Conservation (phyloP, 92 coral and sea anemone species). For the Epizoanthus rinbou region DNA sequence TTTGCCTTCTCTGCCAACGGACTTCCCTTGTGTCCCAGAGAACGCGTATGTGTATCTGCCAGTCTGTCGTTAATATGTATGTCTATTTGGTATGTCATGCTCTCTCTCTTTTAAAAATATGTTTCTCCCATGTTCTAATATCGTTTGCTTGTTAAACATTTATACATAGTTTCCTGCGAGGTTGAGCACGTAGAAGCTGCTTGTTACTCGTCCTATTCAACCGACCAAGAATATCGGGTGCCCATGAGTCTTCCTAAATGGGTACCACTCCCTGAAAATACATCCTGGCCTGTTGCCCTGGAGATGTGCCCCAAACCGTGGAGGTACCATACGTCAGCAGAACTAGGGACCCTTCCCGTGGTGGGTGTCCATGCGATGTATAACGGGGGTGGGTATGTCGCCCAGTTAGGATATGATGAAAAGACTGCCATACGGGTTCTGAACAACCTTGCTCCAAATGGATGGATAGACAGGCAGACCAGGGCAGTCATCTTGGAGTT, state of each 20-base stretch:
- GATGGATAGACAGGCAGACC: conserved; percentile 59
- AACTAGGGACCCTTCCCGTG: conserved; percentile 21
- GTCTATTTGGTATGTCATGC: no score
- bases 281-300: conserved; percentile 31
- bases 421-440: conserved; percentile 42
- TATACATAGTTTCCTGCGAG: no score
- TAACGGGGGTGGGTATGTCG: conserved; percentile 54
- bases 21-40: no score
- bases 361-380: conserved; percentile 39
- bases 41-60: no score
- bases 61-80: no score
- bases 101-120: no score
- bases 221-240: conserved; percentile 43
- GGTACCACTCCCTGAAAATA: conserved; percentile 27
- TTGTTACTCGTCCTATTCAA: conserved; percentile 37
- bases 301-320: conserved; percentile 28
- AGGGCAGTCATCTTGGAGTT: conserved; percentile 52
- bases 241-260: conserved; percentile 36
- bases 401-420: conserved; percentile 47
- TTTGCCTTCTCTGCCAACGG: no score
- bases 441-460: conserved; percentile 27
- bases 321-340: conserved; percentile 5
- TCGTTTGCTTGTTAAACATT: no score
- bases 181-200: neutral
- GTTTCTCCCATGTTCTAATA: no score